Percentiles rank a stretch among this genome's conserved stretches.
Conservation (phyloP, 2,113 vertebrate species). For the Sciurus niger region DNA sequence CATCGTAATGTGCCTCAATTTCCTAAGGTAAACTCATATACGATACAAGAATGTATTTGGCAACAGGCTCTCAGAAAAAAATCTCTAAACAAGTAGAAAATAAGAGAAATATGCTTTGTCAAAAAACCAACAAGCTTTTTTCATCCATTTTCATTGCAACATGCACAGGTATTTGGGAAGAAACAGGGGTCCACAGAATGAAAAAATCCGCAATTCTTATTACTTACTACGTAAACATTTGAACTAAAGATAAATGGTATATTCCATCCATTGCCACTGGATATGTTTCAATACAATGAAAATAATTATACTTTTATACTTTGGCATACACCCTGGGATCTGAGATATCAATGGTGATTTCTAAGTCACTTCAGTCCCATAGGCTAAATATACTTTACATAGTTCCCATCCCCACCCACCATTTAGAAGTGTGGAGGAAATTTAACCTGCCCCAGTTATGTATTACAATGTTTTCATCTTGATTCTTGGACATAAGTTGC, state of each 20-base stretch:
- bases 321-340: slow-evolving; percentile 8
- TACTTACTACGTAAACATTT: not conserved
- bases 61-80: slow-evolving; percentile 28
- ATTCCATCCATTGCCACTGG: not conserved
- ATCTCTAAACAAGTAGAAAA: not conserved
- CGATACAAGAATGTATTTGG: not conserved
- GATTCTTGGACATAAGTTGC: not conserved
- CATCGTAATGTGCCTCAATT: not conserved
- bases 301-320: slow-evolving; percentile 6
- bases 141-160: not conserved
- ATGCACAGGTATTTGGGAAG: not conserved
- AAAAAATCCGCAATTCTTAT: not conserved
- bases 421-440: not conserved
- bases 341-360: not conserved
- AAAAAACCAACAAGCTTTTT: not conserved
- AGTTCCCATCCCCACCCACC: not conserved
- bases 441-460: not conserved
- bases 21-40: not conserved
- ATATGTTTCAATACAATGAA: slow-evolving; percentile 5
- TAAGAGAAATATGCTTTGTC: not conserved
- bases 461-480: slow-evolving; percentile 6
- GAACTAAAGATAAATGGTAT: not conserved
- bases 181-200: not conserved
- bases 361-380: not conserved
- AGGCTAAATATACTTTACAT: not conserved